These are phyloP conservation scores for Orchestes rusci DNA, from an alignment of 2,888 invertebrate genomes.

Conservation along the genomic window DNA sequence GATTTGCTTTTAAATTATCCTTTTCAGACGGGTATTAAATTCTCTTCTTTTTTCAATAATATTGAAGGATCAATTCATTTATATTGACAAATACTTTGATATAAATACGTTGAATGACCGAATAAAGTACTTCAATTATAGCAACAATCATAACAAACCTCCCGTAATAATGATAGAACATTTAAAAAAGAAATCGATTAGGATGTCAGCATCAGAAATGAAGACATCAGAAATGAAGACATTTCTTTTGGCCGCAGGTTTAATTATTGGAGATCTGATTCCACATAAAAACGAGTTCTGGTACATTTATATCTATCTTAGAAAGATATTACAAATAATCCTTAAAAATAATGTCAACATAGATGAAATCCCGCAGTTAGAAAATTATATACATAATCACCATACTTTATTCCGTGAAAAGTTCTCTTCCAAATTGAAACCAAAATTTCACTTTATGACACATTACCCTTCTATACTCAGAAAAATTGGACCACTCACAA, in stretches of 20 bases:
- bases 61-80: background rate
- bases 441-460: constrained; percentile 2
- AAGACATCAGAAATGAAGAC: no score
- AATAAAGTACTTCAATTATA: constrained; percentile 12
- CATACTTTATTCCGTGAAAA: background rate
- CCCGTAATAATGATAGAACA: constrained; percentile 14
- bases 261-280: constrained; percentile 16
- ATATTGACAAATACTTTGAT: constrained; percentile 10
- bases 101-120: constrained; percentile 13
- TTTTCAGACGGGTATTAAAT: constrained; percentile 3
- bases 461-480: background rate
- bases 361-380: no score
- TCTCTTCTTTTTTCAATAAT: constrained; percentile 1
- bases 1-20: background rate
- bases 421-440: background rate
- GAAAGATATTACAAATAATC: constrained; percentile 4
- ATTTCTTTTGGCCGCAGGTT: constrained; percentile 16
- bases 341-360: no score
- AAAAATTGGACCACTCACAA: background rate
- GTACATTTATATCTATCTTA: constrained; percentile 15
- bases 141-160: constrained; percentile 15
- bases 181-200: constrained; percentile 17
- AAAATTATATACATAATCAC: background rate
- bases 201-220: constrained; percentile 22
- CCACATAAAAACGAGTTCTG: constrained; percentile 14